phyloP scores from a whole-genome alignment of 2,888 invertebrate species.

The Lymantria dispar region DNA sequence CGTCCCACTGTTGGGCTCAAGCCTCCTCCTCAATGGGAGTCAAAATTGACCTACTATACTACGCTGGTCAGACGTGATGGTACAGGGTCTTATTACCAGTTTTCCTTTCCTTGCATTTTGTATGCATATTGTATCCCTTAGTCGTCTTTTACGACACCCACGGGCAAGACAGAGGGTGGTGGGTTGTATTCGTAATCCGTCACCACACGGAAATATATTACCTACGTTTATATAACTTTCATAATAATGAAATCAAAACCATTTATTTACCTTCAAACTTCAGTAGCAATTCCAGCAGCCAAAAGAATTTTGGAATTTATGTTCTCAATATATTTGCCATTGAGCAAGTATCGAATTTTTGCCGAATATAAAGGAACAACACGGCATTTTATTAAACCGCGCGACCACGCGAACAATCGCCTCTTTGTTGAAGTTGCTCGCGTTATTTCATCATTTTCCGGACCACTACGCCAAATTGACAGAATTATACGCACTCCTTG shows the following conservation, averaged over 20 bases:
- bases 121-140: too few relatives aligned
- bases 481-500: constrained; percentile 44
- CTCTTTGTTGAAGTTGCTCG: constrained; percentile 39
- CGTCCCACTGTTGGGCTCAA: too few relatives aligned
- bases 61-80: too few relatives aligned
- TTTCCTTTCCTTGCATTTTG: too few relatives aligned
- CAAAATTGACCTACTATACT: too few relatives aligned
- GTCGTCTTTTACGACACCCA: too few relatives aligned
- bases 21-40: too few relatives aligned
- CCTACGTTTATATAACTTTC: too few relatives aligned
- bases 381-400: constrained; percentile 30
- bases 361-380: constrained; percentile 20
- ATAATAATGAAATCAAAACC: neutral
- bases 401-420: constrained; percentile 50
- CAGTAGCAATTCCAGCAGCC: constrained; percentile 4
- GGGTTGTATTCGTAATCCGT: too few relatives aligned
- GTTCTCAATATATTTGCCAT: constrained; percentile 25
- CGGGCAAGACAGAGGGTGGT: too few relatives aligned
- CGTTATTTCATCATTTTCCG: constrained; percentile 70
- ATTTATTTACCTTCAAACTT: neutral
- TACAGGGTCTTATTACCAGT: too few relatives aligned
- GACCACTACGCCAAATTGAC: constrained; percentile 59
- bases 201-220: too few relatives aligned
- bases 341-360: constrained; percentile 25
- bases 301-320: constrained; percentile 18